Base-by-base conservation (phyloP, 1,140 invertebrate species). In the Drosophila dunni region DNA sequence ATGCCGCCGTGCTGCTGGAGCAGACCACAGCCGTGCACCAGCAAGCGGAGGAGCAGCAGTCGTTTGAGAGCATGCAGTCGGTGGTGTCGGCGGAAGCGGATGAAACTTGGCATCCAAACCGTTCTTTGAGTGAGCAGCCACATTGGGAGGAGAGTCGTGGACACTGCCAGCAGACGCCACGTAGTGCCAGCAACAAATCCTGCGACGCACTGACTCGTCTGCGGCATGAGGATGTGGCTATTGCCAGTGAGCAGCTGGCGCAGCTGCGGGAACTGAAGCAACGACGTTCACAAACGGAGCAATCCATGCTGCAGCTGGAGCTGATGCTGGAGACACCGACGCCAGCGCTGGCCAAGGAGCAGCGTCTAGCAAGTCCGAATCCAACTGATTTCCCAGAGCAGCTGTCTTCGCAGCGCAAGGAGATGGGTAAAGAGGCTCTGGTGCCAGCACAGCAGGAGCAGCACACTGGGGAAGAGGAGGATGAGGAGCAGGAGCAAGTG, bases 241-340 rank as follows among this genome's bases (percentile, higher is more conserved):
- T 64, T 7, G 79, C 68, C 50, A 71, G 66, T 13, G 69, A 75
- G 6, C 81, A 85, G 24, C 13, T 90, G 56, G 71, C 53, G 44
- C 68, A 78, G 36, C 63, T 90, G 8, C 61, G 51, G 10, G 50
- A 75, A 20, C 69, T 54, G 1, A 54, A 54, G 33, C 69, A 54
- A 6, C 70, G 56, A 1, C 69, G 61, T 5, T 51, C 29, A 7
- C 42, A 15, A 3, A 29, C 0, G 7, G 8, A 29, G 6, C 24
- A 29, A 13, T 9, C 11, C 6, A 33, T 56, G 46, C 24, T 40
- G 40, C 17, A 42, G 36, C 10, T 20, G 10, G 54, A 57, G 2
- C 17, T n/a, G 10, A 5, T 42, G 53, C 24, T 48, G 15, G 40
- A 54, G 20, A 20, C 34, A 6, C 9, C 62, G 10, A 7, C 11